Conservation (phyloP, 2,797 vertebrate species). For the Tokudaia tokunoshimensis region DNA sequence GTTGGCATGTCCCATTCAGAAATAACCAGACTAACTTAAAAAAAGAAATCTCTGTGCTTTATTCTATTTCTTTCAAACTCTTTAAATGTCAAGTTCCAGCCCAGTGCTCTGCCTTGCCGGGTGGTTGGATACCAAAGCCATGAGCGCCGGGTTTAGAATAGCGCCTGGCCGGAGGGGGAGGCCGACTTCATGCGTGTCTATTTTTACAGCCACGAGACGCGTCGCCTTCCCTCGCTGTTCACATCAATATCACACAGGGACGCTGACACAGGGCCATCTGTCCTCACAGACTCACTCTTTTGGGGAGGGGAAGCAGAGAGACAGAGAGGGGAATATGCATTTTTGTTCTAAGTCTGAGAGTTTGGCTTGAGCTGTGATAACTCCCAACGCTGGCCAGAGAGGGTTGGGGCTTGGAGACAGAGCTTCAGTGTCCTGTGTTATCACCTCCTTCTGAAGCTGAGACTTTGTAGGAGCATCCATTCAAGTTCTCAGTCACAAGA, state of each 20-base stretch:
- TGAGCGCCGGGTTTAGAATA: conserved; percentile 76
- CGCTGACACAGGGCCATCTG: conserved; percentile 77
- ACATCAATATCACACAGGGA: conserved; percentile 75
- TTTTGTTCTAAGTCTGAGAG: conserved; percentile 73
- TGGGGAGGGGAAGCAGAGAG: conserved; percentile 61
- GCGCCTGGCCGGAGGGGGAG: conserved; percentile 69
- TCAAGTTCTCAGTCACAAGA: not conserved
- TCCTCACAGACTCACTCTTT: conserved; percentile 56
- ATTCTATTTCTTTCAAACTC: conserved; percentile 80
- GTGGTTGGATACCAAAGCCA: conserved; percentile 64
- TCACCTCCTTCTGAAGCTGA: conserved; percentile 20
- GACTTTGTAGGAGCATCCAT: not conserved
- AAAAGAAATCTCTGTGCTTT: conserved; percentile 75
- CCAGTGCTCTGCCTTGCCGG: conserved; percentile 72
- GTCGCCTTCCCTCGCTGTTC: conserved; percentile 73
- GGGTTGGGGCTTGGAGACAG: not conserved
- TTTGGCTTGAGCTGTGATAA: conserved; percentile 25
- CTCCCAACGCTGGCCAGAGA: conserved; percentile 60
- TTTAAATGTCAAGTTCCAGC: conserved; percentile 85
- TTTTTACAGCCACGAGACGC: conserved; percentile 77
- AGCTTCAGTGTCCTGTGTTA: not conserved
- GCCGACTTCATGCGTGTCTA: conserved; percentile 66
- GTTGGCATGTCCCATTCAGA: conserved; percentile 80
- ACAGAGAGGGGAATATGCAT: not conserved
- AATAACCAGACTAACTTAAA: conserved; percentile 82